phyloP scores from a whole-genome alignment of 2,797 vertebrate genomes.

The Sebastes kiyomatsui region DNA sequence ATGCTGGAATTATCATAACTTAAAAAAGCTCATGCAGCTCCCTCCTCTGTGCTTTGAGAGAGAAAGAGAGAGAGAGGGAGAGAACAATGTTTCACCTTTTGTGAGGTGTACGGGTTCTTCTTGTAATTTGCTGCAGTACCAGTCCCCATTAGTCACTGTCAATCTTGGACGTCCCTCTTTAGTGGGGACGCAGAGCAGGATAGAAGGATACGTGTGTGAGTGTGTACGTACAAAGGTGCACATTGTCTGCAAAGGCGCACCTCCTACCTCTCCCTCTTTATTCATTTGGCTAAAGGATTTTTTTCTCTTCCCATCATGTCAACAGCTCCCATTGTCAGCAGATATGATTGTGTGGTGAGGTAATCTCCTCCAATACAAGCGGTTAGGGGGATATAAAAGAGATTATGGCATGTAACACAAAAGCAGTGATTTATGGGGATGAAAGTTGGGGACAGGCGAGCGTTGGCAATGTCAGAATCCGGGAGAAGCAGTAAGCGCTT shows the following conservation, averaged over 20 bases:
- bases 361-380: constrained; percentile 65
- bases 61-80: neutral
- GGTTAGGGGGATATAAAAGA: constrained; percentile 67
- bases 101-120: constrained; percentile 40
- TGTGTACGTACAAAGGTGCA: constrained; percentile 47
- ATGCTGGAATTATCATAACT: constrained; percentile 12
- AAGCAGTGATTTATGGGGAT: constrained; percentile 75
- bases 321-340: constrained; percentile 72
- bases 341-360: constrained; percentile 72
- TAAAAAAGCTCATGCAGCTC: constrained; percentile 16
- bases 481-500: constrained; percentile 18
- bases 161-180: constrained; percentile 66
- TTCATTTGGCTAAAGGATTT: constrained; percentile 56
- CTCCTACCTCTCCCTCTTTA: constrained; percentile 45
- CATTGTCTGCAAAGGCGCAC: constrained; percentile 57
- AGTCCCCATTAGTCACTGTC: constrained; percentile 79
- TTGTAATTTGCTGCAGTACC: constrained; percentile 72
- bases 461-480: constrained; percentile 40
- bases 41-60: neutral
- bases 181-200: constrained; percentile 41
- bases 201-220: constrained; percentile 36
- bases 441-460: constrained; percentile 53
- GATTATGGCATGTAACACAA: constrained; percentile 64
- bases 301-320: constrained; percentile 41
- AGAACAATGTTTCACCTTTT: constrained; percentile 47